Conservation (phyloP, 2,888 invertebrate species). For the Octonoba sinensis region DNA sequence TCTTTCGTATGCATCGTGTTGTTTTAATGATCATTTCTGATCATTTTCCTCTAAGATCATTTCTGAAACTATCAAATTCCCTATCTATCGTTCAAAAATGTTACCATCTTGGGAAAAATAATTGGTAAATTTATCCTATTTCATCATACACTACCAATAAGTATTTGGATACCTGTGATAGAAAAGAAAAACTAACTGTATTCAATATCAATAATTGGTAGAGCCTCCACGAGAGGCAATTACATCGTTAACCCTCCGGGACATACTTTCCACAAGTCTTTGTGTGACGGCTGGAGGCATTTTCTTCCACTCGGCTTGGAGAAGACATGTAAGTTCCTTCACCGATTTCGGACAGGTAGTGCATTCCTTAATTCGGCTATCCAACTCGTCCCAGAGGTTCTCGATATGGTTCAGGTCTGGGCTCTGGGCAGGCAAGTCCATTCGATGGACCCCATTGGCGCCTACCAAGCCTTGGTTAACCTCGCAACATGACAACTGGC, state of each 20-base stretch:
- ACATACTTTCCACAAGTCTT: slow-evolving; percentile 21
- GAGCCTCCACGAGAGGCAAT: slow-evolving; percentile 18
- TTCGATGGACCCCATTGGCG: background rate
- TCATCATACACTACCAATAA: too few relatives aligned
- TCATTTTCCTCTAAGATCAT: too few relatives aligned
- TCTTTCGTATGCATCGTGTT: too few relatives aligned
- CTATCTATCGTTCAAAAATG: too few relatives aligned
- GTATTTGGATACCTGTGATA: slow-evolving; percentile 13
- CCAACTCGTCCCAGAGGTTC: slow-evolving; percentile 9
- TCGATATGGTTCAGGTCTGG: too few relatives aligned
- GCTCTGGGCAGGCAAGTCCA: background rate
- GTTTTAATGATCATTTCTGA: too few relatives aligned
- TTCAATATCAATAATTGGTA: slow-evolving; percentile 11
- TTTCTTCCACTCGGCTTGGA: slow-evolving; percentile 6
- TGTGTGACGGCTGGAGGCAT: slow-evolving; percentile 9
- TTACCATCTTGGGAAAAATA: too few relatives aligned
- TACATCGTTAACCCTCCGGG: slow-evolving; percentile 10
- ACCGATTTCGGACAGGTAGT: slow-evolving; percentile 6
- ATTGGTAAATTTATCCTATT: too few relatives aligned
- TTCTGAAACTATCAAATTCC: too few relatives aligned
- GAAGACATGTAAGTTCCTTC: background rate
- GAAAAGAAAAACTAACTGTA: slow-evolving; percentile 14
- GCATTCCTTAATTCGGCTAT: slow-evolving; percentile 7
- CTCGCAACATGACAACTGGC: background rate
- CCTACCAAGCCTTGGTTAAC: background rate